Evolutionary conservation across 2,888 invertebrate species (phyloP).

Genomic region (Thymelicus lineola): DNA sequence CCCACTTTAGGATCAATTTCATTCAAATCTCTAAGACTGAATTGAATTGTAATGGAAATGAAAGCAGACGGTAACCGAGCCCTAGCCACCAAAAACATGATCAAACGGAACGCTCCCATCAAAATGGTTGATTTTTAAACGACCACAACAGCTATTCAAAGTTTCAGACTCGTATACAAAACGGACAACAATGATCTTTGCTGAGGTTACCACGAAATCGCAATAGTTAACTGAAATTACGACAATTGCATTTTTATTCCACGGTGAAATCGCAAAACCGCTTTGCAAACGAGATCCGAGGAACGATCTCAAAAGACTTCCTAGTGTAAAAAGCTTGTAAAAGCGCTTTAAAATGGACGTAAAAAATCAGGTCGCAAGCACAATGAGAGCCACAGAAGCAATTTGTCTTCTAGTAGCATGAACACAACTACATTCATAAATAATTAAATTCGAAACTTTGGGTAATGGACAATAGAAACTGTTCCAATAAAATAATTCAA

Average conservation of each 20-base stretch:
- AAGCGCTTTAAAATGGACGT: slow-evolving; percentile 37
- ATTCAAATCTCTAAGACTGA: background rate
- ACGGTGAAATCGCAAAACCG: slow-evolving; percentile 32
- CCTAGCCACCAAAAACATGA: background rate
- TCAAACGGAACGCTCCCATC: background rate
- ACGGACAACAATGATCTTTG: slow-evolving; percentile 17
- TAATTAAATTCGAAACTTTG: slow-evolving; percentile 33
- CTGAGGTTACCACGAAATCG: slow-evolving; percentile 31
- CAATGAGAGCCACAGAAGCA: slow-evolving; percentile 39
- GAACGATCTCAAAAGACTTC: slow-evolving; percentile 38
- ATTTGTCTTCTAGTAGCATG: slow-evolving; percentile 39
- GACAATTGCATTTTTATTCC: slow-evolving; percentile 37
- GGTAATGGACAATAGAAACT: background rate
- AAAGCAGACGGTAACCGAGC: background rate
- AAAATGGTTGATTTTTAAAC: slow-evolving; percentile 13
- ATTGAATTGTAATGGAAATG: background rate
- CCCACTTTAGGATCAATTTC: background rate
- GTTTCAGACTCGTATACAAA: slow-evolving; percentile 8
- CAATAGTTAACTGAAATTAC: slow-evolving; percentile 31
- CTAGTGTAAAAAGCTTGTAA: slow-evolving; percentile 37
- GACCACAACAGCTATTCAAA: slow-evolving; percentile 19
- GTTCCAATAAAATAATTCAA: background rate
- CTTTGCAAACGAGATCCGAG: slow-evolving; percentile 36
- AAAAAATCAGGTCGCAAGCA: slow-evolving; percentile 41
- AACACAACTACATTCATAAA: slow-evolving; percentile 37